Evolutionary conservation across 2,888 invertebrate genomes (phyloP), one percentile per base, ranked within the genome.

Genomic region (Mantis religiosa): DNA sequence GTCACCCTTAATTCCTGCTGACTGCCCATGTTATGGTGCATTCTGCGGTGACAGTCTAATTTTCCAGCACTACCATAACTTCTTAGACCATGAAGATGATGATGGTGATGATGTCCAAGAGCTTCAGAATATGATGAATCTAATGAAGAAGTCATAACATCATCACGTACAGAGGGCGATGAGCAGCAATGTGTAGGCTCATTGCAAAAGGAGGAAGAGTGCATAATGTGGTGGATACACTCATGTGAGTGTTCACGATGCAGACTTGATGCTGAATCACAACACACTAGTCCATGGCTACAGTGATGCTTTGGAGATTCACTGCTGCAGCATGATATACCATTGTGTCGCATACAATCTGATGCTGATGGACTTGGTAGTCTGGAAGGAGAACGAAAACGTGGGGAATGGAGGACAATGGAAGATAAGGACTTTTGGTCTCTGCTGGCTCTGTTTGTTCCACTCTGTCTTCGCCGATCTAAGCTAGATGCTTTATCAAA

Each of bases 401-500:
- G 71, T n/a, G 88, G 89, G 28, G 90, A 90, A 27, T 89, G 89
- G 27, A 88, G 83, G 27, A 90, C 85, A 28, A 89, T 86, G 7
- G 95, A 94, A 12, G 96, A 96, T 91, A 95, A 94, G 88, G 95
- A 94, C 92, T 96, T 96, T 88, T 95, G 95, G 92, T 96, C 96
- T 83, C 96, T 95, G 94, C 91, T 94, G 94, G 71, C 94, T 93
- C 83, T 94, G 92, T 83, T 93, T 92, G 91, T 92, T 83, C 95
- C 94, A 85, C 95, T 84, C 47, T 82, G 93, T 89, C 89, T n/a
- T 34, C 95, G 93, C 90, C 95, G 94, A 91, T 96, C 94, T 91
- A 95, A 93, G 91, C 95, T 95, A 28, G 94, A 93, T 86, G 93
- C 93, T 89, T 93, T 93, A 83, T 94, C 94, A 83, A 89, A 90